Conservation (phyloP, 2,797 vertebrate species). For the Cynodonichthys magdalenae region DNA sequence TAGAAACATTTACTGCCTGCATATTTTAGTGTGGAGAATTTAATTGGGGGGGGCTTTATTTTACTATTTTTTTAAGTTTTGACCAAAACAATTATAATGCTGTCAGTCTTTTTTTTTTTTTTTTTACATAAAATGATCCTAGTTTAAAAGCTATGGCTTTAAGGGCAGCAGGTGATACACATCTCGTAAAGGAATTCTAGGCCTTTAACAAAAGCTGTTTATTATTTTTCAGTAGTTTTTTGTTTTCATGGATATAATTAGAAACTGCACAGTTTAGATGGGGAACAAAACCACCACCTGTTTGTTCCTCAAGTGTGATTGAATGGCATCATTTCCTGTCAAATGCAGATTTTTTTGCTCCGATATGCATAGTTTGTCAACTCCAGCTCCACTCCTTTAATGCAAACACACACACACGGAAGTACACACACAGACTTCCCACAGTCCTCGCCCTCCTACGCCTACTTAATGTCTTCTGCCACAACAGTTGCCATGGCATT, state of each 20-base stretch:
- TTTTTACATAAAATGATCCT: too few relatives aligned
- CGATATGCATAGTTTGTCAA: constrained; percentile 15
- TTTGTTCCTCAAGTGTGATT: neutral
- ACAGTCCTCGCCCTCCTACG: constrained; percentile 50
- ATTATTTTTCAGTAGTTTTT: neutral
- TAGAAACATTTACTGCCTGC: neutral
- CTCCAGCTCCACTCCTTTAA: constrained; percentile 28
- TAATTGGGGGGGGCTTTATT: neutral
- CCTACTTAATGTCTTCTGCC: constrained; percentile 60
- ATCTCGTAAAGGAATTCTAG: too few relatives aligned
- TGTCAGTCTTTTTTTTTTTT: neutral
- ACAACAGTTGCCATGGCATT: constrained; percentile 74
- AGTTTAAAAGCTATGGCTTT: too few relatives aligned
- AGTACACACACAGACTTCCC: constrained; percentile 12
- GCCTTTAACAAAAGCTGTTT: too few relatives aligned
- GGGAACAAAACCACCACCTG: constrained; percentile 10
- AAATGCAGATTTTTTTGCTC: constrained; percentile 22
- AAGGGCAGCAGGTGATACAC: too few relatives aligned
- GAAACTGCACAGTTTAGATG: neutral
- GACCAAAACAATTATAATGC: too few relatives aligned
- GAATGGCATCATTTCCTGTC: constrained; percentile 17
- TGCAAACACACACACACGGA: constrained; percentile 1
- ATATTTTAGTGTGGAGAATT: neutral
- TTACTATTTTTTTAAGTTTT: too few relatives aligned
- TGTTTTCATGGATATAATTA: neutral